A percentile compares a stretch with the other conserved stretches of the same genome.
Evolutionary conservation across 2,888 invertebrate genomes (phyloP).

Genomic region (Drosophila antonietae): DNA sequence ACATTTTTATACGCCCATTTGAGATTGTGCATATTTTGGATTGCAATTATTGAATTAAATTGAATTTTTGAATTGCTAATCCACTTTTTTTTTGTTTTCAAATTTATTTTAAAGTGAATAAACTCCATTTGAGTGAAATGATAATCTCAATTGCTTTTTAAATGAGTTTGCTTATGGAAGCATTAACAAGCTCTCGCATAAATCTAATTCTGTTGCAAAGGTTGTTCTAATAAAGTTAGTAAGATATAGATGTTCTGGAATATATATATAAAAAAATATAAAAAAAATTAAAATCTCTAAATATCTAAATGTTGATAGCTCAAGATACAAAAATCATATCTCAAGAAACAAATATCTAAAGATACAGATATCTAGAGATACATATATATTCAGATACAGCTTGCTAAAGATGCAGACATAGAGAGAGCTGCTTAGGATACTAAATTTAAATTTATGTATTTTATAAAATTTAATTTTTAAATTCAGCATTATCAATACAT

Average conservation of each 20-base stretch:
- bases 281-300: too few species aligned
- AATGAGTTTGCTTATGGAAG: background rate
- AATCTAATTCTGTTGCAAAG: background rate
- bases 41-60: slow-evolving; percentile 3
- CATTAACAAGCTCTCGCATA: background rate
- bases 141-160: slow-evolving; percentile 17
- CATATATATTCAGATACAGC: background rate
- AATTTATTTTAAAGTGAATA: slow-evolving; percentile 42
- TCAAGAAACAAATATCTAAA: background rate
- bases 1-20: slow-evolving; percentile 24
- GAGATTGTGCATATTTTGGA: slow-evolving; percentile 12
- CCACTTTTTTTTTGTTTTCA: background rate
- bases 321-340: too few species aligned
- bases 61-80: slow-evolving; percentile 39
- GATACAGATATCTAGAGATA: background rate
- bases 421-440: too few species aligned
- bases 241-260: too few species aligned
- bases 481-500: too few species aligned
- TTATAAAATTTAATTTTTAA: too few species aligned
- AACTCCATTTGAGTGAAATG: slow-evolving; percentile 24
- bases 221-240: too few species aligned
- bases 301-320: too few species aligned
- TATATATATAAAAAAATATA: too few species aligned
- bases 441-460: too few species aligned
- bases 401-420: too few species aligned